Conservation (phyloP, 2,888 invertebrate genomes). For the Himalopsyche japonica region DNA sequence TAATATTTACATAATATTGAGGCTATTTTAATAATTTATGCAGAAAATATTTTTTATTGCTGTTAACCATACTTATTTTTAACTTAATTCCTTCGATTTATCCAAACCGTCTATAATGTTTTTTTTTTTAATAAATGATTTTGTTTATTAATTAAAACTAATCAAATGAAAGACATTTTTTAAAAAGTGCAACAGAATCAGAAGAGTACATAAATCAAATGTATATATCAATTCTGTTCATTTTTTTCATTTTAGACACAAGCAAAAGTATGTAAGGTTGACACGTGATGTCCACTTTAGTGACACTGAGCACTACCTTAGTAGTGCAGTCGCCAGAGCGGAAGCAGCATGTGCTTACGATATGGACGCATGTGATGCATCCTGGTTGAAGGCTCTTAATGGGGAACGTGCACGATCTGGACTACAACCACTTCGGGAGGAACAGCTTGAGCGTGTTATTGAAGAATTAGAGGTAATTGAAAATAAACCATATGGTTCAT, state of each 20-base stretch:
- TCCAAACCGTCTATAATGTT: too few species aligned
- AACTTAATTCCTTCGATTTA: too few species aligned
- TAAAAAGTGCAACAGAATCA: too few species aligned
- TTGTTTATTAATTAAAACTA: too few species aligned
- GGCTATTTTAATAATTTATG: too few species aligned
- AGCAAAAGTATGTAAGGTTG: conserved; percentile 89
- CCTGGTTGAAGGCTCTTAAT: conserved; percentile 87
- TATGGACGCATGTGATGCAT: conserved; percentile 88
- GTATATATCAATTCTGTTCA: neutral
- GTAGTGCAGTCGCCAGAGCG: conserved; percentile 82
- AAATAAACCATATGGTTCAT: too few species aligned
- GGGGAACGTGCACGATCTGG: conserved; percentile 83
- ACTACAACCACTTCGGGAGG: conserved; percentile 75
- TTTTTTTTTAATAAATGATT: too few species aligned
- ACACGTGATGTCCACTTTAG: conserved; percentile 86
- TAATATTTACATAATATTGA: too few species aligned
- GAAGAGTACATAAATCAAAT: neutral
- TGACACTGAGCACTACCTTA: conserved; percentile 81
- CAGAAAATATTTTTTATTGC: too few species aligned
- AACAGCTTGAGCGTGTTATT: conserved; percentile 87
- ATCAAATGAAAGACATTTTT: too few species aligned
- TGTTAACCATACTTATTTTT: too few species aligned
- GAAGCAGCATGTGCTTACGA: conserved; percentile 95
- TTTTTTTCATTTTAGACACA: conserved; percentile 68
- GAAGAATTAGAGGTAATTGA: conserved; percentile 80